These are phyloP conservation scores for Mobula hypostoma DNA, from an alignment of 2,113 vertebrate genomes.

Conservation along the genomic window DNA sequence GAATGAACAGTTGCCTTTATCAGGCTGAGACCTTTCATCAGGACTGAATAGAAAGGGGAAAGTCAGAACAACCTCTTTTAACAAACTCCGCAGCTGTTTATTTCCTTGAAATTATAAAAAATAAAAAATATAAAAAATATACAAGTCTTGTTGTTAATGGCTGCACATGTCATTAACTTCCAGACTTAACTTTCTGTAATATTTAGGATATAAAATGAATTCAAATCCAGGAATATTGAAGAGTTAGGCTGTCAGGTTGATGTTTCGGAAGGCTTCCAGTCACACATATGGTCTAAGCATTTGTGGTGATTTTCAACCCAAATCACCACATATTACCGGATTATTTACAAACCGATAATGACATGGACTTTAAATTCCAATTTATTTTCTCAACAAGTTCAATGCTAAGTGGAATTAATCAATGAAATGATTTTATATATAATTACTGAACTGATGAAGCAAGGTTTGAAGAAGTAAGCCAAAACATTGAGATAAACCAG, in stretches of 20 bases:
- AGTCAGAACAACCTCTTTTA: too few relatives aligned
- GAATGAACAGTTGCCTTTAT: too few relatives aligned
- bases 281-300: background rate
- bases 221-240: too few relatives aligned
- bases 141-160: background rate
- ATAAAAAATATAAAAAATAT: too few relatives aligned
- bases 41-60: too few relatives aligned
- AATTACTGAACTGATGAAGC: background rate
- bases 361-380: background rate
- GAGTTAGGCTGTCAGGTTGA: too few relatives aligned
- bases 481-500: background rate
- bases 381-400: background rate
- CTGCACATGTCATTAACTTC: background rate
- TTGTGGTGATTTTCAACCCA: background rate
- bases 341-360: background rate
- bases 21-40: too few relatives aligned
- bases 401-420: background rate
- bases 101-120: too few relatives aligned
- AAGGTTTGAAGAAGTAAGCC: background rate
- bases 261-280: background rate
- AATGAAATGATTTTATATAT: background rate
- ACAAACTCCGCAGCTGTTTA: too few relatives aligned
- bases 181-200: background rate
- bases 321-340: background rate
- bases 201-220: too few relatives aligned